Conservation (phyloP, 2,797 vertebrate species). For the Novumbra hubbsi region DNA sequence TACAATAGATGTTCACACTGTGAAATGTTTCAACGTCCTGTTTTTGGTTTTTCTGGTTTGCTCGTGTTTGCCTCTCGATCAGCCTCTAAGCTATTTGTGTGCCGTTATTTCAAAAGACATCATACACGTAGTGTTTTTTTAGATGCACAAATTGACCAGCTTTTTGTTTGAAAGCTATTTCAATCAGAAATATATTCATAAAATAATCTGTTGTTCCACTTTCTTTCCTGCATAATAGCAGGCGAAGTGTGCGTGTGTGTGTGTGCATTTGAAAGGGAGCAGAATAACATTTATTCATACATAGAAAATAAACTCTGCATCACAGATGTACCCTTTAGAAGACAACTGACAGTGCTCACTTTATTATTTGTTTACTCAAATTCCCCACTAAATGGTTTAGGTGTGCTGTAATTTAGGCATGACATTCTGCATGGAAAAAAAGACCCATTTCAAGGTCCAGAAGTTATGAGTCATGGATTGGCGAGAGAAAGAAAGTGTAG, state of each 20-base stretch:
- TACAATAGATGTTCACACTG: constrained; percentile 56
- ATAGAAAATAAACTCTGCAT: not conserved
- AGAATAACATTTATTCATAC: not conserved
- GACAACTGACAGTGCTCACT: not conserved
- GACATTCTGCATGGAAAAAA: not conserved
- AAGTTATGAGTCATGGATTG: constrained; percentile 47
- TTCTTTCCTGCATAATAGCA: constrained; percentile 26
- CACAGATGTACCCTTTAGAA: not conserved
- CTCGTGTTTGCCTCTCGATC: constrained; percentile 41
- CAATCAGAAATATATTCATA: constrained; percentile 49
- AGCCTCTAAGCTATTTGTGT: constrained; percentile 25
- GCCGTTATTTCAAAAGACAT: constrained; percentile 48
- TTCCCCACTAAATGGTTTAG: not conserved
- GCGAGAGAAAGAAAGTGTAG: constrained; percentile 44
- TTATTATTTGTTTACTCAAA: not conserved
- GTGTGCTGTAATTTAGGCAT: not conserved
- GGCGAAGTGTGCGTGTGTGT: not conserved
- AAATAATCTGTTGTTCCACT: constrained; percentile 26
- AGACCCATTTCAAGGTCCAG: constrained; percentile 50
- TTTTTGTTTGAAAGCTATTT: constrained; percentile 46
- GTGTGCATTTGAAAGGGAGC: not conserved
- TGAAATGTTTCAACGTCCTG: constrained; percentile 55
- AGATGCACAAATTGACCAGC: constrained; percentile 45
- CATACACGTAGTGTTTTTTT: constrained; percentile 42
- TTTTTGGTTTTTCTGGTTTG: constrained; percentile 49